A percentile compares a stretch with the other conserved stretches of the same genome.
Conservation (phyloP, 2,888 invertebrate genomes). For the Melanostoma scalare region DNA sequence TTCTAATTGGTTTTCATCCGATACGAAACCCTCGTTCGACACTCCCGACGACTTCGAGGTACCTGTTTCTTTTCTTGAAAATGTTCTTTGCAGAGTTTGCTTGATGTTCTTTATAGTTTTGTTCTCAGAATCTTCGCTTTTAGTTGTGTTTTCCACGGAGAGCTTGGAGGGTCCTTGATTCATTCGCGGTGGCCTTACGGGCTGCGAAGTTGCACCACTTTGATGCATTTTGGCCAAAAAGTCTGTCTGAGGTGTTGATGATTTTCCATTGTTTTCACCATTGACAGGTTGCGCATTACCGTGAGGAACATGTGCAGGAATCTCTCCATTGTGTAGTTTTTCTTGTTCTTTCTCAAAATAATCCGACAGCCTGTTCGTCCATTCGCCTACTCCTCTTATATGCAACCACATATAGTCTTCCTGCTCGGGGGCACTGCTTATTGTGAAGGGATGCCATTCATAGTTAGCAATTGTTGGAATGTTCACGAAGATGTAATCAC, state of each 20-base stretch:
- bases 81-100: slow-evolving; percentile 83
- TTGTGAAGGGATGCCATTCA: slow-evolving; percentile 99
- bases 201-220: slow-evolving; percentile 71
- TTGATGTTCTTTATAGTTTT: slow-evolving; percentile 79
- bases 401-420: slow-evolving; percentile 96
- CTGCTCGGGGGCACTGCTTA: slow-evolving; percentile 97
- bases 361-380: slow-evolving; percentile 93
- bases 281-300: slow-evolving; percentile 72
- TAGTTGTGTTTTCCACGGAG: slow-evolving; percentile 70
- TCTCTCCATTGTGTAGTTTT: slow-evolving; percentile 87
- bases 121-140: slow-evolving; percentile 52
- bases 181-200: slow-evolving; percentile 77
- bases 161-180: slow-evolving; percentile 75
- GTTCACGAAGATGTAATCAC: slow-evolving; percentile 96
- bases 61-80: slow-evolving; percentile 82
- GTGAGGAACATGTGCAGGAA: slow-evolving; percentile 81
- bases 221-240: slow-evolving; percentile 78
- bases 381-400: slow-evolving; percentile 95
- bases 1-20: slow-evolving; percentile 74
- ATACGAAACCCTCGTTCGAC: slow-evolving; percentile 77
- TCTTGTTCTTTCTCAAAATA: slow-evolving; percentile 93
- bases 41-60: slow-evolving; percentile 60
- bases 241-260: slow-evolving; percentile 79
- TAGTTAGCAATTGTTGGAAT: slow-evolving; percentile 95
- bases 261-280: slow-evolving; percentile 55